A percentile compares a stretch with the other conserved stretches of the same genome.
These are phyloP conservation scores for Zaprionus lachaisei DNA, from an alignment of 1,140 invertebrate species.

Conservation along the genomic window DNA sequence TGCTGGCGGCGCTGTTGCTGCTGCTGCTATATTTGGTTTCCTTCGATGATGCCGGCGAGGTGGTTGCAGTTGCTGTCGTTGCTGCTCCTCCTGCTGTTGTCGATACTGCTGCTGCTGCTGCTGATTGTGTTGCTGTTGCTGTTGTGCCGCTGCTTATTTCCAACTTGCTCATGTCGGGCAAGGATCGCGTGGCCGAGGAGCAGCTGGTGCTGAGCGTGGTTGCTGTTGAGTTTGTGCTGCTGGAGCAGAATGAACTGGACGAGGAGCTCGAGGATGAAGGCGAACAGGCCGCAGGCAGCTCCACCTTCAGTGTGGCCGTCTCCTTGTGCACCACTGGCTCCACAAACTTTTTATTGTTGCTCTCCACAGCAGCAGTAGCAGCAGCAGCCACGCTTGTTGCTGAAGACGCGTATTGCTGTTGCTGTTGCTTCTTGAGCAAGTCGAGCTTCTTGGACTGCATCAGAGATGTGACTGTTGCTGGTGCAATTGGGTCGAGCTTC, in stretches of 20 bases:
- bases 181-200: constrained; percentile 66
- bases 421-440: constrained; percentile 44
- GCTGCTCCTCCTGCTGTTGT: constrained; percentile 27
- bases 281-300: constrained; percentile 75
- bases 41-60: constrained; percentile 33
- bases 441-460: constrained; percentile 42
- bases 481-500: constrained; percentile 28
- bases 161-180: constrained; percentile 82
- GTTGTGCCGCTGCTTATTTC: constrained; percentile 68
- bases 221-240: constrained; percentile 44
- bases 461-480: neutral
- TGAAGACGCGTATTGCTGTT: constrained; percentile 33
- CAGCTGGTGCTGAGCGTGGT: constrained; percentile 48
- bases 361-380: neutral
- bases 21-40: constrained; percentile 63
- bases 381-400: constrained; percentile 10
- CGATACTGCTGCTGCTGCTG: neutral
- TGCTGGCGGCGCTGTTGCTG: neutral
- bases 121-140: neutral
- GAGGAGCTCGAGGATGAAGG: constrained; percentile 68
- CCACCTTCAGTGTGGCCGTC: constrained; percentile 66
- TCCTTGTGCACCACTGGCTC: constrained; percentile 64
- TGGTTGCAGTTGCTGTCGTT: neutral
- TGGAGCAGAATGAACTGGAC: constrained; percentile 66
- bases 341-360: constrained; percentile 58